Percentiles rank a stretch among this genome's conserved stretches.
Evolutionary conservation across 64 coral and sea anemone species (phyloP).

Genomic region (Dendronephthya gigantea): DNA sequence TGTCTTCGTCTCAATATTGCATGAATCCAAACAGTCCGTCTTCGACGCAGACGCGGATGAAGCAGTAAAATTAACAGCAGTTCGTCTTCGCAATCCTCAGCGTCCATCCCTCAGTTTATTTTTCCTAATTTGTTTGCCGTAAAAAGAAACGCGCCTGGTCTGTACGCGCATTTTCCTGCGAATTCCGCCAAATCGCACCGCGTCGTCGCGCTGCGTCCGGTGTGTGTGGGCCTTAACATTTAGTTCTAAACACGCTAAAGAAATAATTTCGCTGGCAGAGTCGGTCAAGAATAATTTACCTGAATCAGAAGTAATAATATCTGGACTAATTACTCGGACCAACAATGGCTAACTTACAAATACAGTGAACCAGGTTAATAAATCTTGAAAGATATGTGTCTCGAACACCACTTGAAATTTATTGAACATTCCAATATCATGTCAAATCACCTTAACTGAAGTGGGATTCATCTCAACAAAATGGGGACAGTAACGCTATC

Average conservation of each 20-base stretch:
- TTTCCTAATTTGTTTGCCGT: no score
- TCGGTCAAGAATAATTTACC: constrained; percentile 5
- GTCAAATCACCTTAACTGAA: background rate
- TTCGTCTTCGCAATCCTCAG: background rate
- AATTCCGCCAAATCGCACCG: background rate
- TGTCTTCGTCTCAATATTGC: constrained; percentile 14
- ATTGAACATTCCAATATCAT: constrained; percentile 15
- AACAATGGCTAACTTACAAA: background rate
- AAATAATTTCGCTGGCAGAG: background rate
- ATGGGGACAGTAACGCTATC: background rate
- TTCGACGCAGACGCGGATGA: background rate
- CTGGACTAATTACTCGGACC: background rate
- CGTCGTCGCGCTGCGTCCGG: background rate
- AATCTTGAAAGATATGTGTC: background rate
- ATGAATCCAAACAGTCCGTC: background rate
- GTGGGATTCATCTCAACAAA: constrained; percentile 4
- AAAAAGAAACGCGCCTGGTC: background rate
- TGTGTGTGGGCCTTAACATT: background rate
- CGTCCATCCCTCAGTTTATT: no score
- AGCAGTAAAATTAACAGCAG: background rate
- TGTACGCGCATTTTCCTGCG: background rate
- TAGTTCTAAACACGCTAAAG: no score
- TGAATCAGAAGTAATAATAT: background rate
- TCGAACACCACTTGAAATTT: background rate
- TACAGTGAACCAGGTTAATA: background rate